These are phyloP conservation scores for Hyphantria cunea DNA, from an alignment of 1,140 invertebrate genomes.

Conservation along the genomic window DNA sequence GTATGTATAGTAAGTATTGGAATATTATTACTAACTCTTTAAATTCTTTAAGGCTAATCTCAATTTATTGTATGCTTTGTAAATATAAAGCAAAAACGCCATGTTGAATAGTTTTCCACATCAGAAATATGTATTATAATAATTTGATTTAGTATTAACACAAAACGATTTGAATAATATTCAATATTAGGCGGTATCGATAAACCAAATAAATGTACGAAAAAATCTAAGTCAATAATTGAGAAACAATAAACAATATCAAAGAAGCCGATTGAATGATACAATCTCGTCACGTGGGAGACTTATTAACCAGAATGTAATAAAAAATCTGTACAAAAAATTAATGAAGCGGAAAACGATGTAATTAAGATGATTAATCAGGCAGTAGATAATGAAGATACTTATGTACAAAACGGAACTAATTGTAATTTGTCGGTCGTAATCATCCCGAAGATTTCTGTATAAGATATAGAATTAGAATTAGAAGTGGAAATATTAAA, in stretches of 20 bases:
- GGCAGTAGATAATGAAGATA: constrained; percentile 11
- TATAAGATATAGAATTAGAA: background rate
- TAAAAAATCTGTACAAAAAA: constrained; percentile 27
- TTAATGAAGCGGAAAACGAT: constrained; percentile 32
- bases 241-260: constrained; percentile 13
- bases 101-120: too few species aligned
- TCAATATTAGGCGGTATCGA: too few species aligned
- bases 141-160: constrained; percentile 1
- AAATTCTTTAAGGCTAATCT: too few species aligned
- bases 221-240: constrained; percentile 12
- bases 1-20: too few species aligned
- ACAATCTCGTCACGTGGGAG: constrained; percentile 16
- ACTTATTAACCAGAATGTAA: constrained; percentile 8
- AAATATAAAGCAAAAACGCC: too few species aligned
- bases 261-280: constrained; percentile 20
- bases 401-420: constrained; percentile 16
- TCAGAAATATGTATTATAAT: background rate
- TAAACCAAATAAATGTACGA: constrained; percentile 10
- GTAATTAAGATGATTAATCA: constrained; percentile 32
- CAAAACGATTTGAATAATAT: background rate
- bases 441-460: background rate
- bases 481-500: too few species aligned
- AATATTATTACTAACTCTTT: too few species aligned
- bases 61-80: too few species aligned
- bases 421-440: constrained; percentile 14